Conservation (phyloP, 2,113 vertebrate genomes). For the Agelaius tricolor region DNA sequence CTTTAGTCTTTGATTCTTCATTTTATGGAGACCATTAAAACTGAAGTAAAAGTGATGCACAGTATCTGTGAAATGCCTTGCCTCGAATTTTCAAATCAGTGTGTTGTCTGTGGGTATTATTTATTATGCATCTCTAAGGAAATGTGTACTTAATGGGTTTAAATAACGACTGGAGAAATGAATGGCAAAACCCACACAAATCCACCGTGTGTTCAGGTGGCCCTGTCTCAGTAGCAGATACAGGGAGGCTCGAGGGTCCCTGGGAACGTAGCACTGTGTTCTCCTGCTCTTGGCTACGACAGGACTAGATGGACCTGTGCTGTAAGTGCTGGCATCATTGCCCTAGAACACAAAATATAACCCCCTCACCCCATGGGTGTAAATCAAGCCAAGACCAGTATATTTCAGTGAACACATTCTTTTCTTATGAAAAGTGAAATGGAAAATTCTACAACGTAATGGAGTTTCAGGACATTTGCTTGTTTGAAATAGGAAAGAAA, state of each 20-base stretch:
- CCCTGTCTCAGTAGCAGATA: background rate
- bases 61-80: background rate
- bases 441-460: background rate
- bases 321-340: background rate
- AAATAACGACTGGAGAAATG: background rate
- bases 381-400: background rate
- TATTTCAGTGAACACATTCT: background rate
- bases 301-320: background rate
- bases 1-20: background rate
- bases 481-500: background rate
- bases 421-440: background rate
- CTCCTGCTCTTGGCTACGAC: background rate
- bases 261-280: background rate
- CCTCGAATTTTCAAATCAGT: background rate
- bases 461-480: background rate
- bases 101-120: background rate
- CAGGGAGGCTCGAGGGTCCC: rapidly evolving
- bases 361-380: background rate
- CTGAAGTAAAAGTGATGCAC: background rate
- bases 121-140: background rate
- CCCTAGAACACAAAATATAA: background rate
- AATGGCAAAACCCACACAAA: background rate
- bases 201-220: background rate
- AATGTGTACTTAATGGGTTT: background rate
- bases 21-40: background rate